A percentile compares a stretch with the other conserved stretches of the same genome.
Conservation (phyloP, 1,140 invertebrate species). For the Trachymyrmex cornetzi region DNA sequence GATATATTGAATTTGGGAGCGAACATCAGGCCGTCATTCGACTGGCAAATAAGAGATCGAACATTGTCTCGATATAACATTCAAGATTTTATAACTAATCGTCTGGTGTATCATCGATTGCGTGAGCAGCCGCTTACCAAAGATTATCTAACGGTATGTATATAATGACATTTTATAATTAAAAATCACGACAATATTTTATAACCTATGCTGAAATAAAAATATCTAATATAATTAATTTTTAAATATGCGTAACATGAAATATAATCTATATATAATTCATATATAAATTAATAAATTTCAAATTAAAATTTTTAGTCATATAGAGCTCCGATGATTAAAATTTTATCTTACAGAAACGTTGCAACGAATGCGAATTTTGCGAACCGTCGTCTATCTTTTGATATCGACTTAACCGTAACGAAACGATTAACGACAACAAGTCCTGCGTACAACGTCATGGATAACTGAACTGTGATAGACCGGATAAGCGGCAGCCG, state of each 20-base stretch:
- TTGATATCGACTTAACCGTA: neutral
- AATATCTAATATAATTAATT: conserved; percentile 8
- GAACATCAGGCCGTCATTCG: conserved; percentile 71
- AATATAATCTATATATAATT: neutral
- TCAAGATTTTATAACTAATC: conserved; percentile 63
- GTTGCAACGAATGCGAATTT: conserved; percentile 73
- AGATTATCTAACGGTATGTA: conserved; percentile 68
- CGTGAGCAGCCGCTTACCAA: conserved; percentile 59
- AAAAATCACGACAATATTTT: neutral
- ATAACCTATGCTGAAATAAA: neutral
- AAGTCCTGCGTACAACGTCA: conserved; percentile 9
- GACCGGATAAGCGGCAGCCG: conserved; percentile 72
- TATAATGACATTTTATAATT: neutral
- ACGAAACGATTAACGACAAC: conserved; percentile 24
- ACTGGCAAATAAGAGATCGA: conserved; percentile 73
- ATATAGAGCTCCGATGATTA: neutral
- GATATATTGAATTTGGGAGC: conserved; percentile 78
- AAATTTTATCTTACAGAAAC: conserved; percentile 59
- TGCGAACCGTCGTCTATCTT: conserved; percentile 62
- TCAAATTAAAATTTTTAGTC: neutral
- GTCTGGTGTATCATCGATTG: conserved; percentile 66
- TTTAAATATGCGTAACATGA: neutral
- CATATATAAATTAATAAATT: neutral
- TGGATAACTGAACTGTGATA: conserved; percentile 59
- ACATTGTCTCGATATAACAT: conserved; percentile 59